Percentiles rank a stretch among this genome's conserved stretches.
These are phyloP conservation scores for Zaprionus bogoriensis DNA, from an alignment of 2,888 invertebrate species.

Conservation along the genomic window DNA sequence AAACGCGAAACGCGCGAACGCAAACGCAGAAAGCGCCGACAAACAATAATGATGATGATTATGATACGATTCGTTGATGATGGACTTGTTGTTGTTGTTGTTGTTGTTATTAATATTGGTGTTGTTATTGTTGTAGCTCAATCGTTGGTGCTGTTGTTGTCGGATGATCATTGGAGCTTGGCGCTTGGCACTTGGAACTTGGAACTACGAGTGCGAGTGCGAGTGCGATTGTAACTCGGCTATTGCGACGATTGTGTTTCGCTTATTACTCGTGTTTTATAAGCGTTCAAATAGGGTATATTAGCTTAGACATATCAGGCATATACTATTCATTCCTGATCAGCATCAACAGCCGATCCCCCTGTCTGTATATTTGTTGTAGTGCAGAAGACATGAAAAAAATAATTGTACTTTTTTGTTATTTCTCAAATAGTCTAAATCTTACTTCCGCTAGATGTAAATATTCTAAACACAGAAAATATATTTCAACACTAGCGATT, in stretches of 20 bases:
- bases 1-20: conserved; percentile 42
- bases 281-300: neutral
- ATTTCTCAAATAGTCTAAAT: no score
- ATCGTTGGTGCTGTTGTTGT: conserved; percentile 5
- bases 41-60: conserved; percentile 36
- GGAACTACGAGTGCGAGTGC: neutral
- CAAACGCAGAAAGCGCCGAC: conserved; percentile 26
- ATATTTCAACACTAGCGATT: no score
- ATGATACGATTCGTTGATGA: conserved; percentile 4
- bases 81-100: neutral
- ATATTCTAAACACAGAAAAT: no score
- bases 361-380: no score
- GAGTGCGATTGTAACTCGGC: neutral
- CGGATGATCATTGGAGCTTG: conserved; percentile 46
- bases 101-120: conserved; percentile 1
- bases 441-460: no score
- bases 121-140: neutral
- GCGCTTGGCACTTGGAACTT: conserved; percentile 11
- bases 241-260: neutral
- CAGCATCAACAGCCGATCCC: no score
- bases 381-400: no score
- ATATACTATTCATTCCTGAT: no score
- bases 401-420: no score
- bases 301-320: neutral
- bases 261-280: neutral